These are phyloP conservation scores for Rhaphigaster nebulosa DNA, from an alignment of 2,888 invertebrate species.

Conservation along the genomic window DNA sequence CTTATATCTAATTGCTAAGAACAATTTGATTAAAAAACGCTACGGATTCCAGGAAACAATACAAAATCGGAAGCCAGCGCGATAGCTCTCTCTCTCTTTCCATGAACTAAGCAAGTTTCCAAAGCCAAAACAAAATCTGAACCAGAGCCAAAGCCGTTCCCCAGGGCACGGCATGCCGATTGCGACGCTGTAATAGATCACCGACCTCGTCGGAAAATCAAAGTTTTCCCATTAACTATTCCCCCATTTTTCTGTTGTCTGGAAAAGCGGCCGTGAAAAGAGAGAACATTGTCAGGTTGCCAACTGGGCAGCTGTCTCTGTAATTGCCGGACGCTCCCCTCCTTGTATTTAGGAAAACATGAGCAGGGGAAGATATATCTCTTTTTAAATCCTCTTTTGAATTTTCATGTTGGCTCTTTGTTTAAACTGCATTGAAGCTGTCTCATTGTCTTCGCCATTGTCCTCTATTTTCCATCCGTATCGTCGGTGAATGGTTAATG, in stretches of 20 bases:
- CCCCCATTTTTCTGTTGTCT: conserved; percentile 23
- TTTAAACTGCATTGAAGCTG: conserved; percentile 28
- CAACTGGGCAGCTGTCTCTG: conserved; percentile 33
- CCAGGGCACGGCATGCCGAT: background rate
- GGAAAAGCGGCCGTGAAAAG: conserved; percentile 3
- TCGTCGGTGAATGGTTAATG: conserved; percentile 28
- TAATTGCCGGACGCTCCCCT: background rate
- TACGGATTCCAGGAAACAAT: background rate
- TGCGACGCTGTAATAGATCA: conserved; percentile 7
- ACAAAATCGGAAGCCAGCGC: background rate
- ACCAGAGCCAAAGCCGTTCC: background rate
- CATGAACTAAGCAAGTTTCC: conserved; percentile 6
- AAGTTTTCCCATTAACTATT: conserved; percentile 47
- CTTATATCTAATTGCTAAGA: background rate
- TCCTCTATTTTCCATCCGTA: background rate
- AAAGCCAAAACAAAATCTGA: conserved; percentile 19
- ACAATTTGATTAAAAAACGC: background rate
- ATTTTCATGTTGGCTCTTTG: conserved; percentile 24
- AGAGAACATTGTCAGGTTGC: conserved; percentile 11
- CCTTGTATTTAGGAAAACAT: conserved; percentile 26
- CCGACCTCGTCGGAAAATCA: background rate
- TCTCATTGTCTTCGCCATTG: conserved; percentile 8
- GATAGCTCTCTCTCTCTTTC: background rate
- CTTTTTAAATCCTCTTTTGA: conserved; percentile 42
- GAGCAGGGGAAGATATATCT: conserved; percentile 28